These are phyloP conservation scores for Teleiodes luculella DNA, from an alignment of 2,888 invertebrate species.

Conservation along the genomic window DNA sequence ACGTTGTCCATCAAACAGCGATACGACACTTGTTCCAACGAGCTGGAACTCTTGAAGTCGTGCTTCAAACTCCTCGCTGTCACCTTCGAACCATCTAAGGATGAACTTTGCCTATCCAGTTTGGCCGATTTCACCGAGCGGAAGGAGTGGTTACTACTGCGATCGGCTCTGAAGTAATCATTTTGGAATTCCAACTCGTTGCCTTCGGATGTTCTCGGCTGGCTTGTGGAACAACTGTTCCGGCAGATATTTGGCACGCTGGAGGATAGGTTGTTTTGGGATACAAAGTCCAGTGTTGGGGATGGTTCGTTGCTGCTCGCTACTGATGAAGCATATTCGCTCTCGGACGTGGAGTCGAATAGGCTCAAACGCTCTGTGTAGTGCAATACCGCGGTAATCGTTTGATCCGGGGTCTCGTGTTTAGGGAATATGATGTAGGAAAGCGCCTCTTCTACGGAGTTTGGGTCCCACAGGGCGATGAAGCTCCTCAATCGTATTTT, in stretches of 20 bases:
- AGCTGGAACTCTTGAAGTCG: conserved; percentile 53
- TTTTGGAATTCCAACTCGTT: conserved; percentile 52
- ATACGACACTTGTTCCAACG: conserved; percentile 59
- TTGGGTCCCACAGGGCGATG: conserved; percentile 90
- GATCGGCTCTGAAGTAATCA: conserved; percentile 60
- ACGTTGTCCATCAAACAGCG: conserved; percentile 48
- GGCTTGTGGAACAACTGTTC: conserved; percentile 33
- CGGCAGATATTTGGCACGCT: conserved; percentile 54
- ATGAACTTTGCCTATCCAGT: conserved; percentile 43
- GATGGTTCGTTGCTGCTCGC: conserved; percentile 81
- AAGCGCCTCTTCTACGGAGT: conserved; percentile 90
- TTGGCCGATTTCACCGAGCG: conserved; percentile 49
- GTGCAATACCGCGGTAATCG: conserved; percentile 85
- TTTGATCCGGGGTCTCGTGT: conserved; percentile 57
- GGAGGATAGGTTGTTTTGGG: conserved; percentile 43
- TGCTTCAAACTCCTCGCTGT: conserved; percentile 47
- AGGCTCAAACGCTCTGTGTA: conserved; percentile 87
- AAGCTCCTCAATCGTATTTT: conserved; percentile 85
- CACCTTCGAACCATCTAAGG: conserved; percentile 46
- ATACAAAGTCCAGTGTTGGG: conserved; percentile 69
- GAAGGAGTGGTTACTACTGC: conserved; percentile 49
- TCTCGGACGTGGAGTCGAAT: conserved; percentile 85
- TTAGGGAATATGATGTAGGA: conserved; percentile 88
- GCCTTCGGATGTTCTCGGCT: conserved; percentile 36
- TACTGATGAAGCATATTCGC: conserved; percentile 81